Percentiles rank a stretch among this genome's conserved stretches.
phyloP scores from a whole-genome alignment of 1,140 invertebrate genomes.

The Sycophaga agraensis region DNA sequence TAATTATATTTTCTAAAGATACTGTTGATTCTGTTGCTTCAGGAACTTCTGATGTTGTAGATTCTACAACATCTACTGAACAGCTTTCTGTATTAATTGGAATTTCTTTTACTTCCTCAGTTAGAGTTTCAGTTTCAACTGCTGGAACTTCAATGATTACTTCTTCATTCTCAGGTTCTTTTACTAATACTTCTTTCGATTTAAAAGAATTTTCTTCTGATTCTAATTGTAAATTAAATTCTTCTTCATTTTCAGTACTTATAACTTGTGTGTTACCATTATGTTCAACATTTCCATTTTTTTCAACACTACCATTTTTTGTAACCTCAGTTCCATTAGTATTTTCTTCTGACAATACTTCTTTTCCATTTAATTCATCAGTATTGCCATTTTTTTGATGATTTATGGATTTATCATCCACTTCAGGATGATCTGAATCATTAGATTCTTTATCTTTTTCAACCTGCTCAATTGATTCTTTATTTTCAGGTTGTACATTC shows the following conservation, averaged over 20 bases:
- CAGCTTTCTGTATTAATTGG: constrained; percentile 36
- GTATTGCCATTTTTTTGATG: constrained; percentile 18
- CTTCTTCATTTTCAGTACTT: constrained; percentile 25
- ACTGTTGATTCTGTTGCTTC: constrained; percentile 30
- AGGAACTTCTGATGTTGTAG: constrained; percentile 39
- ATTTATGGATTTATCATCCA: not conserved
- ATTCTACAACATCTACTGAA: constrained; percentile 40
- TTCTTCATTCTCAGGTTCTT: not conserved
- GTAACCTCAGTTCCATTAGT: constrained; percentile 13
- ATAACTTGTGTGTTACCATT: not conserved
- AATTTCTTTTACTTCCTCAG: constrained; percentile 32
- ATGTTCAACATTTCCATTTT: too few relatives aligned
- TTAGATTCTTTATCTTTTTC: constrained; percentile 9
- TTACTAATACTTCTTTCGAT: constrained; percentile 15
- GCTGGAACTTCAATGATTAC: too few relatives aligned
- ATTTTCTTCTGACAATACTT: constrained; percentile 22
- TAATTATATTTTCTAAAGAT: constrained; percentile 23
- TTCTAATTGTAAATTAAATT: constrained; percentile 30
- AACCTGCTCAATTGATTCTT: constrained; percentile 11
- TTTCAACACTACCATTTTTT: constrained; percentile 7
- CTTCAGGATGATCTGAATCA: not conserved
- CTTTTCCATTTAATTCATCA: constrained; percentile 11
- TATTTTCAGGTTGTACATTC: constrained; percentile 8
- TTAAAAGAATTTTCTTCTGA: constrained; percentile 26
- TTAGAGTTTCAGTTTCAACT: constrained; percentile 25